Percentiles rank a stretch among this genome's conserved stretches.
These are phyloP conservation scores for Montipora capitata DNA, from an alignment of 92 coral and sea anemone genomes.

Conservation along the genomic window DNA sequence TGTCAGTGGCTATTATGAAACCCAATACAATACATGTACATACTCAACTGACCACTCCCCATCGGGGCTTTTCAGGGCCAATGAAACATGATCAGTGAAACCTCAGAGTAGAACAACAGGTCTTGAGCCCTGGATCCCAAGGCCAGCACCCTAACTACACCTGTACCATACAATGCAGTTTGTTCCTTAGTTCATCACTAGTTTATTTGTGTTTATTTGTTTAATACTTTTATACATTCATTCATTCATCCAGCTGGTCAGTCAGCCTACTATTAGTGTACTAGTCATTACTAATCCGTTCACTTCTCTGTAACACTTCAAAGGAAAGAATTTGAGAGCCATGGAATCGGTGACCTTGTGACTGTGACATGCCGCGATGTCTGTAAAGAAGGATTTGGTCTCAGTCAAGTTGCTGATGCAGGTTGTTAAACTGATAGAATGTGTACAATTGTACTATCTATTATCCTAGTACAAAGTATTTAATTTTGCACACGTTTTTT, in stretches of 20 bases:
- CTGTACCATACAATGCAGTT: too few relatives aligned
- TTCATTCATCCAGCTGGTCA: not conserved
- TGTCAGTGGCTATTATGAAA: too few relatives aligned
- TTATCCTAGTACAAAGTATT: too few relatives aligned
- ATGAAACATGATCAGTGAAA: too few relatives aligned
- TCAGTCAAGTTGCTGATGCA: constrained; percentile 95
- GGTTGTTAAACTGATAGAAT: constrained; percentile 49
- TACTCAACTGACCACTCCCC: too few relatives aligned
- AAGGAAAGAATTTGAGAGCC: constrained; percentile 90
- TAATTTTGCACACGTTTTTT: not conserved
- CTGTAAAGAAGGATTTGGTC: constrained; percentile 89
- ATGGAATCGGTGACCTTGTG: constrained; percentile 87
- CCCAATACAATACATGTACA: too few relatives aligned
- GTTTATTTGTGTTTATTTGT: not conserved
- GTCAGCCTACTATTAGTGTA: not conserved
- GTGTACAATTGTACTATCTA: too few relatives aligned
- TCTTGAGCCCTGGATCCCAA: not conserved
- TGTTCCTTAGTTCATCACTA: too few relatives aligned
- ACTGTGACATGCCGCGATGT: constrained; percentile 88
- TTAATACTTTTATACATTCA: not conserved
- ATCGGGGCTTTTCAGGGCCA: too few relatives aligned
- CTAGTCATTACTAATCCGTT: too few relatives aligned
- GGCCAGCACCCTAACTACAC: not conserved
- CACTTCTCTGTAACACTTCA: not conserved
- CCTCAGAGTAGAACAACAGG: too few relatives aligned